Base-by-base conservation (phyloP, 2,888 invertebrate species). In the Trimorus sp. region DNA sequence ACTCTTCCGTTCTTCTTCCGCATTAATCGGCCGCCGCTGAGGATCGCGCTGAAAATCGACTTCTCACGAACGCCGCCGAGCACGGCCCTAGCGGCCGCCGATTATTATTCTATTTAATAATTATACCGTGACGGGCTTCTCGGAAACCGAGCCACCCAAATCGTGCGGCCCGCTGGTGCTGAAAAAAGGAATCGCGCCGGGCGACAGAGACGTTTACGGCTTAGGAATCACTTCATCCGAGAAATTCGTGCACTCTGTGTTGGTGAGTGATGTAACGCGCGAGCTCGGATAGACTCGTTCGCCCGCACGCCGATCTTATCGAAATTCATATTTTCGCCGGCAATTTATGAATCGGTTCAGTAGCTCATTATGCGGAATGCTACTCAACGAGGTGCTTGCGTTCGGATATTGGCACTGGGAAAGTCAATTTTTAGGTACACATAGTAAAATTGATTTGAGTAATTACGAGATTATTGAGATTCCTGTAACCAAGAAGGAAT, bases 351-450 rank as follows among this genome's bases (percentile, higher is more conserved):
- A 69, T 79, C 79, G 58, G 62, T 16, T 26, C 62, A 74, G 73
- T 68, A 74, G 79, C 68, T 69, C 71, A 73, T 79, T 79, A 79
- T 73, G 60, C 49, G 73, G 73, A 79, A 79, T 79, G 79, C 79
- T 48, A 68, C 79, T 78, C 66, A 68, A 68, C 71, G 54, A 66
- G 63, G 58, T 73, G 51, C 66, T 73, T 73, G 60, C 71, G 40
- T 75, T 73, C 60, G 79, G 26, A 26, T 26, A 26, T 26, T 26
- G 26, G 26, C 26, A 26, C 26, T 3, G 26, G 26, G 26, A 26
- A 26, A 26, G 26, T 3, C 26, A 26, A 4, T 26, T 26, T 3
- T 26, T 26, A 3, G 26, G 26, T 26, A 26, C 26, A 26, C 26
- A 26, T 3, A 26, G 26, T 49, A 59, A 75, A 74, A 82, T 79